Conservation (phyloP, 37 sponge, comb jelly and placozoan genomes). For the Hormiphora californensis region DNA sequence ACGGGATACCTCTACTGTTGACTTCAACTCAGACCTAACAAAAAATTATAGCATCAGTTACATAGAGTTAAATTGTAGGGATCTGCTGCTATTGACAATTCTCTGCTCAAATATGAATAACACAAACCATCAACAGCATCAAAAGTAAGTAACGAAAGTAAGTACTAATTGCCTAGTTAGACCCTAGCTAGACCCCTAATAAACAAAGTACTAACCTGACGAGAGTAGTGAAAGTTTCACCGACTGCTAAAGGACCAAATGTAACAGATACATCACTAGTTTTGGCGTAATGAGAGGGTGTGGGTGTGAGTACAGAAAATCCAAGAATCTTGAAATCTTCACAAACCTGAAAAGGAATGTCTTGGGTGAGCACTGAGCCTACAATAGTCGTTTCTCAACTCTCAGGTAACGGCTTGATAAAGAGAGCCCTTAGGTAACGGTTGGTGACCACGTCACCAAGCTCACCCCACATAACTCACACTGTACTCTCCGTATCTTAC, state of each 20-base stretch:
- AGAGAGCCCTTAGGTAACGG: not conserved
- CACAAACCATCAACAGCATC: no score
- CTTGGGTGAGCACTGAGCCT: no score
- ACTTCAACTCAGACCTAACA: constrained; percentile 21
- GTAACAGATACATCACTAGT: constrained; percentile 15
- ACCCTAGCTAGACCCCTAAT: not conserved
- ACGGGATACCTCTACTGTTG: not conserved
- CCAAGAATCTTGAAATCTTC: constrained; percentile 36
- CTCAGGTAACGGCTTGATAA: not conserved
- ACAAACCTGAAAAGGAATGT: constrained; percentile 8
- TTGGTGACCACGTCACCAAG: not conserved
- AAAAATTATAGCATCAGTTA: no score
- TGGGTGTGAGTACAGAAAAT: constrained; percentile 1
- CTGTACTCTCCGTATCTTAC: not conserved
- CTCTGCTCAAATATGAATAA: no score
- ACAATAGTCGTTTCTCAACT: no score
- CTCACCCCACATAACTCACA: not conserved
- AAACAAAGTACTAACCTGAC: constrained; percentile 1
- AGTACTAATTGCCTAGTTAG: no score
- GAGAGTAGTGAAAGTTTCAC: constrained; percentile 33
- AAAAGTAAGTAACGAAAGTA: no score
- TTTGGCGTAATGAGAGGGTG: not conserved
- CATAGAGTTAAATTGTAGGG: no score
- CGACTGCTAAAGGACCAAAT: not conserved
- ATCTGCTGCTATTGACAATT: no score